phyloP scores from a whole-genome alignment of 2,797 vertebrate genomes.

The Girardinus metallicus region DNA sequence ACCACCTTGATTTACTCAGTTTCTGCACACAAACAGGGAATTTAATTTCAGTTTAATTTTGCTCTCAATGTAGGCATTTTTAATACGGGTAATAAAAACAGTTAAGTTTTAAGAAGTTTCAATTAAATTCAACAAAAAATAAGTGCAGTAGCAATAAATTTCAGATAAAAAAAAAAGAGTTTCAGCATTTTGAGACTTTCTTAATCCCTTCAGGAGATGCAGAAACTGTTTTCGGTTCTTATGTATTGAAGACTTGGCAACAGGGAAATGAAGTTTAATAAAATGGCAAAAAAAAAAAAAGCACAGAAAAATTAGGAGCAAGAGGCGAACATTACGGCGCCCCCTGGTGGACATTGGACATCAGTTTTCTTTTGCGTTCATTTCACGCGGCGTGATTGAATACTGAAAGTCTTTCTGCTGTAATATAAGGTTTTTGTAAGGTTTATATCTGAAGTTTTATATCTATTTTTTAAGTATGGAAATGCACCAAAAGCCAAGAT shows the following conservation, averaged over 20 bases:
- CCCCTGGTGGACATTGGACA: too few species aligned
- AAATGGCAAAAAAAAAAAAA: neutral
- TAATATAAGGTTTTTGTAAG: too few species aligned
- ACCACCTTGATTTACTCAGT: neutral
- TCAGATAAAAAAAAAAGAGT: neutral
- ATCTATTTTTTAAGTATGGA: too few species aligned
- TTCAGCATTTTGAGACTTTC: neutral
- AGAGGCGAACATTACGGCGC: neutral
- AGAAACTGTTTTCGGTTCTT: neutral
- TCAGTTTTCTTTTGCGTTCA: too few species aligned
- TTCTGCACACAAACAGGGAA: neutral
- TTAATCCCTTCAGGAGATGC: neutral
- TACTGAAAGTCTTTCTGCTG: too few species aligned
- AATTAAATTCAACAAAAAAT: constrained; percentile 7
- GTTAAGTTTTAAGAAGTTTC: neutral
- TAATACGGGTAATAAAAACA: neutral
- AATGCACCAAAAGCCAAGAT: neutral
- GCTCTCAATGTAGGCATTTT: neutral
- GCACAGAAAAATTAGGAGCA: neutral
- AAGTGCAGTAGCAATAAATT: neutral
- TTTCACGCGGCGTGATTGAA: too few species aligned
- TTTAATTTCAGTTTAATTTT: neutral
- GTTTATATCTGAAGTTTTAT: too few species aligned
- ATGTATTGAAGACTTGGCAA: neutral
- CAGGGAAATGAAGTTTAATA: neutral